These are phyloP conservation scores for Hydrolagus colliei DNA, from an alignment of 2,797 vertebrate species.

Conservation along the genomic window DNA sequence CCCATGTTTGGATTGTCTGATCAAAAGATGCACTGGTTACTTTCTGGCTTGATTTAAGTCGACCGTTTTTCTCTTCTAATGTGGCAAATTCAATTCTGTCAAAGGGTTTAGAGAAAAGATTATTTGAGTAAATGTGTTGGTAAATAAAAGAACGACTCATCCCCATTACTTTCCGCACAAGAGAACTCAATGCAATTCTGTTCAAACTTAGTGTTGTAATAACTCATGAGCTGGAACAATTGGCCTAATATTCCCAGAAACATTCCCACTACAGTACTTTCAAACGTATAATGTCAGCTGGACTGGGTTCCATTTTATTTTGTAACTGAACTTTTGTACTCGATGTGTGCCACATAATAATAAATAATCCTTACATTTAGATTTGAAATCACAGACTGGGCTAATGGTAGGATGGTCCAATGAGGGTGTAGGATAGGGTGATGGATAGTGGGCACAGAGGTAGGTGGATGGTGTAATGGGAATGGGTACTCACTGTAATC, in stretches of 20 bases:
- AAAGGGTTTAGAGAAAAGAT: not conserved
- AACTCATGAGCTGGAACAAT: not conserved
- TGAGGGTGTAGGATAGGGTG: no score
- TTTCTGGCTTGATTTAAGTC: not conserved
- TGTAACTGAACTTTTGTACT: not conserved
- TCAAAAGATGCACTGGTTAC: not conserved
- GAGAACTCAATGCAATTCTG: not conserved
- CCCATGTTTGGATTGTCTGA: not conserved
- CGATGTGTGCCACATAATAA: no score
- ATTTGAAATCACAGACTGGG: not conserved
- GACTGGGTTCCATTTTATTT: not conserved
- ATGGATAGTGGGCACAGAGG: no score
- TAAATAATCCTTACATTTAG: no score
- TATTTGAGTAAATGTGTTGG: not conserved
- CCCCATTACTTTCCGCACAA: not conserved
- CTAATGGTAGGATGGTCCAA: not conserved
- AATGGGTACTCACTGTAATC: no score
- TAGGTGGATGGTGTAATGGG: no score
- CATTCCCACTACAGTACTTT: not conserved
- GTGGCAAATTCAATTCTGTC: slow-evolving; percentile 25
- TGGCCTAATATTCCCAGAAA: not conserved
- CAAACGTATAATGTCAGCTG: not conserved
- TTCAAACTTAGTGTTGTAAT: not conserved
- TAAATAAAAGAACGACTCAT: not conserved
- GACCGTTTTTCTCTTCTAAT: slow-evolving; percentile 2